Evolutionary conservation across 2,888 invertebrate species (phyloP), one percentile per base, ranked within the genome.

Genomic region (Dryobota labecula): DNA sequence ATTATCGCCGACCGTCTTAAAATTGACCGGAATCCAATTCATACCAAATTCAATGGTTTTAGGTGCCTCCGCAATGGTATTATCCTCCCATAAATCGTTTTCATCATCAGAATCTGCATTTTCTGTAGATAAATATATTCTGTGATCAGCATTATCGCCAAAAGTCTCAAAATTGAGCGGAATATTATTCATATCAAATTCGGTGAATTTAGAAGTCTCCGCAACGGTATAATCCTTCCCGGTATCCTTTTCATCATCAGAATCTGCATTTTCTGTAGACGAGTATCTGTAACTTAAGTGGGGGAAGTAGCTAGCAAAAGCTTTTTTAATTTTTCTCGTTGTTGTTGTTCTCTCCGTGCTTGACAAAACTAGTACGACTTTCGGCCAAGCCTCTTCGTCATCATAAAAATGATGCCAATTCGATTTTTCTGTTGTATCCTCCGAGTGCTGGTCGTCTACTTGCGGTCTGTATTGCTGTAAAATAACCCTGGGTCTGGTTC

Each of bases 321-420:
- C 64, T 67, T 57, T 82, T 36, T 7, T 64, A 0, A 11, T 24
- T 49, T 38, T 62, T 24, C 20, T 67, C 9, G 27, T 0, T 2
- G 74, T 70, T n/a, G 74, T 73, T 43, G 47, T 38, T 70, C 9
- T 79, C 64, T 53, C 13, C 4, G 83, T 79, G 20, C 43, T 79
- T 38, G 80, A 49, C 4, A 73, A 30, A 60, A 69, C 11, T n/a
- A 82, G 43, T 24, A 73, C 30, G 11, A 80, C 56, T 69, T 73
- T 82, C 1, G 80, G 80, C 80, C 80, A 82, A 24, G 74, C 56
- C 6, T 57, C 56, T 13, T 69, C 69, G 1, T 66, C 66, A 9
- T 82, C 60, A 9, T 78, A 33, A 20, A 80, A 82, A 49, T 78
- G 33, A 53, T 73, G 66, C 80, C 80, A 80, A 53, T 67, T 61